Evolutionary conservation across 2,888 invertebrate genomes (phyloP).

Genomic region (Caenorhabditis afra): DNA sequence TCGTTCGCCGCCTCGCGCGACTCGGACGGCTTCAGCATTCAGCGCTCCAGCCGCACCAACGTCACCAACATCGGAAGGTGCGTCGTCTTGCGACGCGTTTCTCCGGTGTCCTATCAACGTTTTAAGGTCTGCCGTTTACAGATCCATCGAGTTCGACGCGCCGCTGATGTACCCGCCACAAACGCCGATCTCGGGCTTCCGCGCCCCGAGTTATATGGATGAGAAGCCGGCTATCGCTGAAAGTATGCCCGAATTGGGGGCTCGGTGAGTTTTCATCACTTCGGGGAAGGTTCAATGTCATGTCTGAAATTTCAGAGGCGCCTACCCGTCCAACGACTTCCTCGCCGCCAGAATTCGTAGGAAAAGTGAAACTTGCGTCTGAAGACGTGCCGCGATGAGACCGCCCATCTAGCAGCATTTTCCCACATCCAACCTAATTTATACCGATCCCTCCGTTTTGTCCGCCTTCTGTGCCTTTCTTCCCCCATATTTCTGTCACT

Average conservation of each 20-base stretch:
- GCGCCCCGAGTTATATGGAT: conserved; percentile 45
- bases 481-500: too few species aligned
- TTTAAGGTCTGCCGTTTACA: conserved; percentile 53
- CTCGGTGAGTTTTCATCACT: conserved; percentile 13
- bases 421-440: too few species aligned
- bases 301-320: conserved; percentile 51
- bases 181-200: conserved; percentile 65
- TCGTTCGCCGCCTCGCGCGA: conserved; percentile 73
- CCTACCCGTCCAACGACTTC: conserved; percentile 72
- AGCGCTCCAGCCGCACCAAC: conserved; percentile 77
- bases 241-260: conserved; percentile 78
- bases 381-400: conserved; percentile 10
- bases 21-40: conserved; percentile 75
- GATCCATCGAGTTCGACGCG: conserved; percentile 79
- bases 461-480: too few species aligned
- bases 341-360: conserved; percentile 73
- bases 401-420: too few species aligned
- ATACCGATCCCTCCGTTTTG: too few species aligned
- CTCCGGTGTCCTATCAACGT: neutral
- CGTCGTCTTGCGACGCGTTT: neutral
- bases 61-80: conserved; percentile 79
- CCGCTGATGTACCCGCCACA: conserved; percentile 73
- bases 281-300: too few species aligned
- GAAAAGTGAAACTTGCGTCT: conserved; percentile 79
- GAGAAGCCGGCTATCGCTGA: conserved; percentile 70